These are phyloP conservation scores for Pseudotriccus pelzelni DNA, from an alignment of 2,797 vertebrate species.

Conservation along the genomic window DNA sequence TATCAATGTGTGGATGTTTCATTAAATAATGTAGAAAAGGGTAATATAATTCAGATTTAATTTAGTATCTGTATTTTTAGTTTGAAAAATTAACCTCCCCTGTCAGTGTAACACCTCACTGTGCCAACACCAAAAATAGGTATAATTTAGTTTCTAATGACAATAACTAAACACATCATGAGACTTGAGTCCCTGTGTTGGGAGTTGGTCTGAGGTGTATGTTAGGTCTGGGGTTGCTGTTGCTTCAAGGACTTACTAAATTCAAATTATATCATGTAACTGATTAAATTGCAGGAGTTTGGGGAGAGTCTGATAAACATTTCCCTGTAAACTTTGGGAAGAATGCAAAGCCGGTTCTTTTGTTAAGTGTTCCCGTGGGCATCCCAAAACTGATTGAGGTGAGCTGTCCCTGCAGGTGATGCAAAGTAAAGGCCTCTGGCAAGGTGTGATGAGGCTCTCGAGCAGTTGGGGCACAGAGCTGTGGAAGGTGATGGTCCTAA, in stretches of 20 bases:
- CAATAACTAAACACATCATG: fast-evolving
- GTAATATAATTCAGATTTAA: neutral
- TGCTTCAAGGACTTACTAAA: neutral
- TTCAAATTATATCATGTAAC: fast-evolving
- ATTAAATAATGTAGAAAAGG: neutral
- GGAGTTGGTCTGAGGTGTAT: fast-evolving
- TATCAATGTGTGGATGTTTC: fast-evolving
- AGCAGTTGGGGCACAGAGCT: neutral
- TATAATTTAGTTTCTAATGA: neutral
- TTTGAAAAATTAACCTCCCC: neutral
- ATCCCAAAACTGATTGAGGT: neutral
- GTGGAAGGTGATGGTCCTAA: neutral
- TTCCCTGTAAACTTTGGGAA: neutral
- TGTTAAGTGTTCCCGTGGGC: neutral
- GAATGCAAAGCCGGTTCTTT: neutral
- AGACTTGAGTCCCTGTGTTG: neutral
- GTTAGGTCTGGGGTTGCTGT: neutral
- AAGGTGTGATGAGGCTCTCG: neutral
- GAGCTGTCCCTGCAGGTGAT: neutral
- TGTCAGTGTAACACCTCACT: neutral
- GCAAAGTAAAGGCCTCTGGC: neutral
- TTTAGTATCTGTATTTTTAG: neutral
- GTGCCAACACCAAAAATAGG: neutral
- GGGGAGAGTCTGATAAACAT: neutral
- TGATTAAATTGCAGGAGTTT: neutral